Percentiles rank a stretch among this genome's conserved stretches.
These are phyloP conservation scores for Aspidoscelis tigris DNA, from an alignment of 2,113 vertebrate species.

Conservation along the genomic window DNA sequence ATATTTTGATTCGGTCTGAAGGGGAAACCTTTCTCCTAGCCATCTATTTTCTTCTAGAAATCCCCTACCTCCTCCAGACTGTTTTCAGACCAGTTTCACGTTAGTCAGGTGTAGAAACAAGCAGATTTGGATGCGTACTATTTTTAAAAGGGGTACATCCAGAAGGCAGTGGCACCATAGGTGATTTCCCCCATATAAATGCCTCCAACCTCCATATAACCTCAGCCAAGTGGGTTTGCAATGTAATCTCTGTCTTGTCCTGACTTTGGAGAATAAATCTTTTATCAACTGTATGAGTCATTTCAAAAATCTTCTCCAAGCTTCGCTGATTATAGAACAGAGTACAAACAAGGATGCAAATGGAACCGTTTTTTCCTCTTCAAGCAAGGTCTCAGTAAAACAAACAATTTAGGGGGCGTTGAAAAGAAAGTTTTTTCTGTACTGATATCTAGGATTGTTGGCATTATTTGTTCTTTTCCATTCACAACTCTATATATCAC, in stretches of 20 bases:
- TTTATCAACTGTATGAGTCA: neutral
- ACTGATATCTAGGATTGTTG: too few relatives aligned
- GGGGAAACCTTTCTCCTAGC: neutral
- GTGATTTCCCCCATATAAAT: neutral
- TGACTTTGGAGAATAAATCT: neutral
- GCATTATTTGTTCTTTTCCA: too few relatives aligned
- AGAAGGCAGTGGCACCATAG: too few relatives aligned
- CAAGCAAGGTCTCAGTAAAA: neutral
- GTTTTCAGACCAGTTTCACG: neutral
- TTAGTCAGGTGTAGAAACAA: neutral
- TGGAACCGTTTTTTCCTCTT: too few relatives aligned
- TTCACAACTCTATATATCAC: too few relatives aligned
- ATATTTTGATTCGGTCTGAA: neutral
- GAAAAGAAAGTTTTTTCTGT: too few relatives aligned
- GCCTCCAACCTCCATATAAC: neutral
- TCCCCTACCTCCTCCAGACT: neutral
- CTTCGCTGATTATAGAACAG: neutral
- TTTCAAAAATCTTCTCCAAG: neutral
- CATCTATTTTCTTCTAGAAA: neutral
- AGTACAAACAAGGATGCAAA: neutral
- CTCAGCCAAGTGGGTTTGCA: neutral
- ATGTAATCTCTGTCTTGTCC: neutral
- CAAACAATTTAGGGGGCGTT: too few relatives aligned
- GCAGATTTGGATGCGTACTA: neutral
- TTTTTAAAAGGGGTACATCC: neutral